phyloP scores from a whole-genome alignment of 35 echinoderm and acorn worm genomes.

The Ophioderma brevispina region DNA sequence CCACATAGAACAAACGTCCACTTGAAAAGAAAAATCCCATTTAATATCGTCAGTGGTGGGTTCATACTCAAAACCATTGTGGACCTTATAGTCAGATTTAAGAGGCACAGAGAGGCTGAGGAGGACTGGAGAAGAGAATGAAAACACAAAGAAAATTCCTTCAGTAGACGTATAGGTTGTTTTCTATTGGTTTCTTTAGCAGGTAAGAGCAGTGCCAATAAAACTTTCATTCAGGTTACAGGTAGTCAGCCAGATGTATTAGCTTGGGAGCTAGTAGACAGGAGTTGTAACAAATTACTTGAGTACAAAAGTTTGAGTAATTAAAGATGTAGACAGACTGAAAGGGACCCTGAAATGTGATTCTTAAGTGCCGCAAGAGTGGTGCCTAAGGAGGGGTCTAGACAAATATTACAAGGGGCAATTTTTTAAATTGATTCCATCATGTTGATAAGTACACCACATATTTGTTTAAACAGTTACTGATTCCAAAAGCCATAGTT shows the following conservation, averaged over 20 bases:
- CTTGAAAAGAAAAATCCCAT: conserved; percentile 72
- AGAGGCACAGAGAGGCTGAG: neutral
- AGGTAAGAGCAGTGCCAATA: conserved; percentile 39
- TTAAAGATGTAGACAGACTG: too few species aligned
- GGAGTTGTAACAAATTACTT: too few species aligned
- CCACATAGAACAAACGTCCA: conserved; percentile 74
- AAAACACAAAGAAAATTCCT: conserved; percentile 20
- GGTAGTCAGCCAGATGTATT: neutral
- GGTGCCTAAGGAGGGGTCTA: too few species aligned
- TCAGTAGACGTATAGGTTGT: conserved; percentile 59
- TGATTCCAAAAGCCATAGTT: neutral
- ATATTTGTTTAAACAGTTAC: neutral
- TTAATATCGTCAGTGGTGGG: conserved; percentile 66
- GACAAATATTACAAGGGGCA: too few species aligned
- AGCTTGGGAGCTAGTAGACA: neutral
- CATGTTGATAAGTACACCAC: too few species aligned
- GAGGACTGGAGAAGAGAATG: conserved; percentile 29
- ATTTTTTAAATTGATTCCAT: too few species aligned
- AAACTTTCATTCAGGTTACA: neutral
- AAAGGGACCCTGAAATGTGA: too few species aligned
- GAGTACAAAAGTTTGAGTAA: too few species aligned
- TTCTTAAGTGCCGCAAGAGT: too few species aligned
- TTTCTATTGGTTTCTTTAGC: conserved; percentile 83
- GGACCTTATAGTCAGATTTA: conserved; percentile 42
- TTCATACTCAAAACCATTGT: conserved; percentile 68